phyloP scores from a whole-genome alignment of 1,140 invertebrate species.

The Littorina saxatilis region DNA sequence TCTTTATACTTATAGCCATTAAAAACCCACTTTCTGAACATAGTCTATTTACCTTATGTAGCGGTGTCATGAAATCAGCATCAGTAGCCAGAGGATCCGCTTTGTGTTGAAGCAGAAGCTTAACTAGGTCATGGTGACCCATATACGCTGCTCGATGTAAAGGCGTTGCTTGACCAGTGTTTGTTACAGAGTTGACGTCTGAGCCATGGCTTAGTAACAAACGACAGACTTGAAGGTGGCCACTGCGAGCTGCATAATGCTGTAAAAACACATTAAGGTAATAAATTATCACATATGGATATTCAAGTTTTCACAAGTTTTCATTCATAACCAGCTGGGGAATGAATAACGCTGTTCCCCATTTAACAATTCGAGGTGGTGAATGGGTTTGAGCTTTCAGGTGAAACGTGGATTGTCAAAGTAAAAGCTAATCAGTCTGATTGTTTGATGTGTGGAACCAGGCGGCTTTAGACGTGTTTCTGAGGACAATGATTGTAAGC shows the following conservation, averaged over 20 bases:
- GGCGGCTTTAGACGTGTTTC: too few species aligned
- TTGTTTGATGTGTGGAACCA: too few species aligned
- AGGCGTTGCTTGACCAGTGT: slow-evolving; percentile 84
- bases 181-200: slow-evolving; percentile 84
- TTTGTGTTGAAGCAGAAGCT: slow-evolving; percentile 81
- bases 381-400: too few species aligned
- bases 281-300: too few species aligned
- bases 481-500: too few species aligned
- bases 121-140: slow-evolving; percentile 67
- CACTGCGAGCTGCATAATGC: slow-evolving; percentile 91
- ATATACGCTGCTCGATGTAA: slow-evolving; percentile 86
- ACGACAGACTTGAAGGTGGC: slow-evolving; percentile 83
- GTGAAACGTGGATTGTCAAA: too few species aligned
- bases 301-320: not conserved
- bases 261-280: slow-evolving; percentile 70
- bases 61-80: slow-evolving; percentile 85
- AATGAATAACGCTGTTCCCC: too few species aligned
- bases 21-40: not conserved
- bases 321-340: too few species aligned
- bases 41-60: slow-evolving; percentile 75
- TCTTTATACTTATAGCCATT: not conserved
- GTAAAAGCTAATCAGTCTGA: too few species aligned
- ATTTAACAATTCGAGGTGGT: too few species aligned
- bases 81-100: slow-evolving; percentile 83
- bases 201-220: slow-evolving; percentile 83